A percentile compares a stretch with the other conserved stretches of the same genome.
These are phyloP conservation scores for Bombus cullumanus DNA, from an alignment of 1,140 invertebrate genomes.

Conservation along the genomic window DNA sequence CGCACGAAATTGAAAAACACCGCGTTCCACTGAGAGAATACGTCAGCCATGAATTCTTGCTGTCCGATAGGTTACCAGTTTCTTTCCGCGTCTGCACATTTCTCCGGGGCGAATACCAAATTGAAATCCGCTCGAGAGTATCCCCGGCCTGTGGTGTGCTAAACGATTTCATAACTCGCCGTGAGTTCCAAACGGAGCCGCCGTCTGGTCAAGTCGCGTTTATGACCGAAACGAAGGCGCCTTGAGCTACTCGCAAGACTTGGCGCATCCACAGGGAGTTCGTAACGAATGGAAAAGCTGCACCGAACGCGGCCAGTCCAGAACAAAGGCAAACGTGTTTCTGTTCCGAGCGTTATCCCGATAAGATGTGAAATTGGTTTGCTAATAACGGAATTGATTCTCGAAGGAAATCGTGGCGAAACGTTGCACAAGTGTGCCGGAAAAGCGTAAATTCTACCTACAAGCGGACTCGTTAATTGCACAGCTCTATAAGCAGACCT, in stretches of 20 bases:
- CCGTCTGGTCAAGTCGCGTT: conserved; percentile 8
- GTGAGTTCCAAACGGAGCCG: not conserved
- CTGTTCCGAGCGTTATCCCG: not conserved
- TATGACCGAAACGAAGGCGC: conserved; percentile 6
- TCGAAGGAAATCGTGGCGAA: no score
- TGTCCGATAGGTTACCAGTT: no score
- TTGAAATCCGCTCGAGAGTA: conserved; percentile 34
- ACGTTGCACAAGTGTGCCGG: no score
- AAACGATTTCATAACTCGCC: conserved; percentile 29
- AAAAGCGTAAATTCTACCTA: no score
- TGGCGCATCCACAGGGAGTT: not conserved
- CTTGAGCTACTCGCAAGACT: conserved; percentile 28
- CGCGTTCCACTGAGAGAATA: not conserved
- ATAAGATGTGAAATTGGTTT: no score
- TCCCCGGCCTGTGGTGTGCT: not conserved
- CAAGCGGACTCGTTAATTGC: no score
- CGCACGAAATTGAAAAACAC: conserved; percentile 62
- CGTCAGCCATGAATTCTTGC: conserved; percentile 32
- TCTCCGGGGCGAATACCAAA: conserved; percentile 2
- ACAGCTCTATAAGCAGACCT: not conserved
- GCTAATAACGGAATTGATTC: no score
- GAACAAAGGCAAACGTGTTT: not conserved
- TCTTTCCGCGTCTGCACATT: not conserved
- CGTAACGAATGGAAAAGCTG: not conserved
- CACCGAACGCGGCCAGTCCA: not conserved